These are phyloP conservation scores for Fragum fragum DNA, from an alignment of 2,888 invertebrate genomes.

Conservation along the genomic window DNA sequence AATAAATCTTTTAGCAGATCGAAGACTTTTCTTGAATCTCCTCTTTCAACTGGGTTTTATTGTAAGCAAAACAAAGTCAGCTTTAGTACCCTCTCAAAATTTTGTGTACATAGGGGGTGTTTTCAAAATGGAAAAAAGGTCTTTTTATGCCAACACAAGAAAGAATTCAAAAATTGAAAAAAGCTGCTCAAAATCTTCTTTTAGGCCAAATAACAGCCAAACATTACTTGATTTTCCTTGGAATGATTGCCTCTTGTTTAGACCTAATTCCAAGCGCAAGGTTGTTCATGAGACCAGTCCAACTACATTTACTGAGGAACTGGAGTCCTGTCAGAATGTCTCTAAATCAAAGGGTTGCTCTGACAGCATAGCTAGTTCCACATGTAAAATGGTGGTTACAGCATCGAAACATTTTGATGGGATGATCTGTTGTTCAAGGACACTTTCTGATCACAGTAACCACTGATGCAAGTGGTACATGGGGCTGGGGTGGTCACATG, in stretches of 20 bases:
- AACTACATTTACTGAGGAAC: constrained; percentile 16
- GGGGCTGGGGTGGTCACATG: too few species aligned
- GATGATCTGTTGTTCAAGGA: constrained; percentile 38
- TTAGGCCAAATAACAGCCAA: constrained; percentile 2
- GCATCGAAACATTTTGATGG: constrained; percentile 38
- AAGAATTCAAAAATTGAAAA: constrained; percentile 32
- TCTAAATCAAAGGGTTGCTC: constrained; percentile 21
- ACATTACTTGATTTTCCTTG: constrained; percentile 40
- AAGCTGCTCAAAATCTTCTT: constrained; percentile 23
- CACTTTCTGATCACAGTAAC: constrained; percentile 15
- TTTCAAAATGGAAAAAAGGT: constrained; percentile 30
- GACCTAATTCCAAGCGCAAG: constrained; percentile 25
- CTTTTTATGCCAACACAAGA: constrained; percentile 42
- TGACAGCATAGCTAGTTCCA: neutral
- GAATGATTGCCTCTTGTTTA: constrained; percentile 46
- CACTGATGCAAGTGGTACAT: constrained; percentile 47
- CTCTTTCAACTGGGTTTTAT: constrained; percentile 58
- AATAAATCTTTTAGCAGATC: constrained; percentile 37
- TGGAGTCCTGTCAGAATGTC: constrained; percentile 22
- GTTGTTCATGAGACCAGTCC: too few species aligned
- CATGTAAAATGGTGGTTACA: constrained; percentile 53
- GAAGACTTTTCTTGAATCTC: constrained; percentile 37
- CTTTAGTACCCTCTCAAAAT: neutral
- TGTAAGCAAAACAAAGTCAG: constrained; percentile 52
- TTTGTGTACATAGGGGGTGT: too few species aligned